Conservation (phyloP, 1,140 invertebrate species). For the Araneus ventricosus region DNA sequence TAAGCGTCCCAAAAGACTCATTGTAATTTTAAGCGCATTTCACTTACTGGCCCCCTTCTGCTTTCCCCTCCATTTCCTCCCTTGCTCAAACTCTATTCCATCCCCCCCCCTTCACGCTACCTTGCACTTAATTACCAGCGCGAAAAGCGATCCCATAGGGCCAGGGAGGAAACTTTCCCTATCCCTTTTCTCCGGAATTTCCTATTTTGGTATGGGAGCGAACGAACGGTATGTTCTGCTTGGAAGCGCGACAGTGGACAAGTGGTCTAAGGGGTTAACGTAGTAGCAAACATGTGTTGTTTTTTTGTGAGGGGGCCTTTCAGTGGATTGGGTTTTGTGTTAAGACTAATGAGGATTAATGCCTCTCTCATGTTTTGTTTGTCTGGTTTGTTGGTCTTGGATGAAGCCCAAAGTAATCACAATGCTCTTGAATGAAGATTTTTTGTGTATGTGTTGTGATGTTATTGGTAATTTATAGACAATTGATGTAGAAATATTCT, state of each 20-base stretch:
- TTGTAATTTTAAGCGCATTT: constrained; percentile 73
- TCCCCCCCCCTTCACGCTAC: background rate
- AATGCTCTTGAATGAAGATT: background rate
- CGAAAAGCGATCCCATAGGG: constrained; percentile 66
- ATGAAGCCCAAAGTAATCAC: constrained; percentile 14
- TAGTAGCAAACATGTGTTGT: constrained; percentile 17
- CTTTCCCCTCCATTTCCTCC: constrained; percentile 15
- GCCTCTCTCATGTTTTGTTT: background rate
- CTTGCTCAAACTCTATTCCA: background rate
- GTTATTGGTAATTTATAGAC: constrained; percentile 13
- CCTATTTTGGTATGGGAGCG: constrained; percentile 40
- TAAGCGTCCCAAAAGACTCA: constrained; percentile 48
- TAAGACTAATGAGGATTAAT: constrained; percentile 34
- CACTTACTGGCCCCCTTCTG: constrained; percentile 56
- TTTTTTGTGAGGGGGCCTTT: background rate
- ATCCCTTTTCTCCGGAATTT: constrained; percentile 55
- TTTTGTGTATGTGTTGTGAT: background rate
- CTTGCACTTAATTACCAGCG: constrained; percentile 66
- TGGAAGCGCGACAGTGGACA: background rate
- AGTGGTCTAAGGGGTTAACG: constrained; percentile 12
- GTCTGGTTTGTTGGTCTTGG: constrained; percentile 4
- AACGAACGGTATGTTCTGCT: constrained; percentile 26
- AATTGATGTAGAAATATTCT: constrained; percentile 2
- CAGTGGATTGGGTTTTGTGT: constrained; percentile 29
- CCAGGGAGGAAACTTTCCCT: constrained; percentile 14